Base-by-base conservation (phyloP, 2,888 invertebrate species). In the Drosophila yooni region DNA sequence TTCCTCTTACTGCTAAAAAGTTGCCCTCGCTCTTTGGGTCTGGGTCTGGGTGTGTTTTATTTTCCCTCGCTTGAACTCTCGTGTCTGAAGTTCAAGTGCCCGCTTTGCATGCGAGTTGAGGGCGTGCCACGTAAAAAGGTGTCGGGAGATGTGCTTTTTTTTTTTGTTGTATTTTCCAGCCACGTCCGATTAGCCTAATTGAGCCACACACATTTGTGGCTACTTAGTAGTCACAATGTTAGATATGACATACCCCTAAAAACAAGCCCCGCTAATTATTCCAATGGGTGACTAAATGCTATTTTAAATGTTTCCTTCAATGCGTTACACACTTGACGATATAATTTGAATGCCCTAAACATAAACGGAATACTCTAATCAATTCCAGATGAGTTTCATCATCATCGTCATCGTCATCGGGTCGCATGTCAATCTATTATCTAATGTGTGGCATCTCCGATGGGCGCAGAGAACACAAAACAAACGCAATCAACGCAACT, bases 61-160 rank as follows among this genome's bases (percentile, higher is more conserved):
- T 25, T 31, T 27, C 58, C 63, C 34, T 38, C 34, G 46, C 38
- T 43, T 76, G 77, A 67, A 68, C 84, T 70, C 67, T 70, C 67
- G 40, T 58, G 61, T n/a, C 63, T 43, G 52, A 83, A 83, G 84
- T 83, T 83, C 82, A 81, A 81, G 78, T 83, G 76, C 59, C 38
- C 60, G 48, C 48, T 65, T 73, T 74, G 79, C 79, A 79, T 79
- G 79, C 80, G 57, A 82, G 48, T 67, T 65, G 38, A 60, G 46
- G 80, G 83, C 83, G 76, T 80, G 79, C 18, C 61, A 40, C 33
- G n/a, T 5, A 33, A 38, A 34, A 13, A 79, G 74, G 74, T 74
- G 64, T 65, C 62, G 29, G 53, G 25, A 74, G 56, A 36, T 74
- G 56, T 60, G 54, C 54, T 13, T 38, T 56, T 54, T 56, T 54